Percentiles rank a stretch among this genome's conserved stretches.
These are phyloP conservation scores for Diceros bicornis DNA, from an alignment of 2,797 vertebrate genomes.

Conservation along the genomic window DNA sequence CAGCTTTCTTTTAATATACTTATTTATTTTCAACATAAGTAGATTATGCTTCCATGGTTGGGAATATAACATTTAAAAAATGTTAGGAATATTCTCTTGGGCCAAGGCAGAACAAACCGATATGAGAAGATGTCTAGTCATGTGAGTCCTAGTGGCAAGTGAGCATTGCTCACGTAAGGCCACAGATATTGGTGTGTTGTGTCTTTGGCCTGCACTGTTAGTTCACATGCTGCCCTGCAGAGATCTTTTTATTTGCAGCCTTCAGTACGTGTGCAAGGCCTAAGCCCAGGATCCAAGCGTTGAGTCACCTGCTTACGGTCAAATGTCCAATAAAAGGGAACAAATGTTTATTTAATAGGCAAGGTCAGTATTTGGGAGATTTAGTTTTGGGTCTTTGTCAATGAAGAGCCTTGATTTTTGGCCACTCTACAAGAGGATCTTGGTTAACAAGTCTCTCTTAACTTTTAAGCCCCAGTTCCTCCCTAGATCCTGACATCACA, in stretches of 20 bases:
- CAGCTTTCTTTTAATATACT: constrained; percentile 88
- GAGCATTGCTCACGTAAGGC: rapidly evolving
- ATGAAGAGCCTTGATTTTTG: not conserved
- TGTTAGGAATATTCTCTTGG: not conserved
- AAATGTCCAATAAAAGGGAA: not conserved
- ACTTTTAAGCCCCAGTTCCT: not conserved
- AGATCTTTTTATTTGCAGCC: not conserved
- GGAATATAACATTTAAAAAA: constrained; percentile 40
- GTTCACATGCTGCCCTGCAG: not conserved
- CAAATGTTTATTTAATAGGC: not conserved
- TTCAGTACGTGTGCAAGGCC: not conserved
- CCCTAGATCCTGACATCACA: not conserved
- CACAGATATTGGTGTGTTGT: rapidly evolving
- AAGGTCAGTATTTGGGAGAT: not conserved
- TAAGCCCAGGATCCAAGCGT: not conserved
- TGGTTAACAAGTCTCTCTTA: not conserved
- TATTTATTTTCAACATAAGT: constrained; percentile 83
- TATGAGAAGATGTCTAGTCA: not conserved
- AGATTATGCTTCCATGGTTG: not conserved
- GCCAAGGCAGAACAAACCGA: not conserved
- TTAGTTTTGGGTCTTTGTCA: not conserved
- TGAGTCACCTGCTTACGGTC: not conserved
- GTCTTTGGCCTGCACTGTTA: not conserved
- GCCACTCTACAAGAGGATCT: not conserved
- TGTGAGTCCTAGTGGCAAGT: not conserved